A percentile compares a stretch with the other conserved stretches of the same genome.
These are phyloP conservation scores for Polymixis flavicincta DNA, from an alignment of 2,888 invertebrate genomes.

Conservation along the genomic window DNA sequence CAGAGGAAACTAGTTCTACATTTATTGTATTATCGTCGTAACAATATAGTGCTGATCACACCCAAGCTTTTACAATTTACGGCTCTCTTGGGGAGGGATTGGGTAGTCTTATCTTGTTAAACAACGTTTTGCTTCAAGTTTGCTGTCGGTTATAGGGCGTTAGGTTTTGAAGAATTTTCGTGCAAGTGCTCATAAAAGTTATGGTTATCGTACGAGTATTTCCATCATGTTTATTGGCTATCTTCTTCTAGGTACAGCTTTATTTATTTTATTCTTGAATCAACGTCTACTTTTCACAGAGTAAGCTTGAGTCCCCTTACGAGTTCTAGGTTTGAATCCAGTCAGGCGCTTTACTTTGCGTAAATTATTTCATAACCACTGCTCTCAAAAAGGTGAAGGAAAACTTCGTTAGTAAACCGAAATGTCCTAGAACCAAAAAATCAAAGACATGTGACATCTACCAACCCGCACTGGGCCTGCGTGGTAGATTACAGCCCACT, in stretches of 20 bases:
- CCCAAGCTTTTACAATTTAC: constrained; percentile 7
- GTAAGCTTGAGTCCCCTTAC: too few species aligned
- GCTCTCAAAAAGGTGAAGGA: too few species aligned
- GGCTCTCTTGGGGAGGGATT: neutral
- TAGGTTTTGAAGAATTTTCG: neutral
- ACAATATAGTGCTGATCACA: constrained; percentile 21
- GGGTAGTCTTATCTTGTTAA: neutral
- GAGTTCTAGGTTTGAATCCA: too few species aligned
- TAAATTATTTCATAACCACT: too few species aligned
- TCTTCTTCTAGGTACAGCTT: neutral
- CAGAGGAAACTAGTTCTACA: neutral
- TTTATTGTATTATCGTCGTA: constrained; percentile 7
- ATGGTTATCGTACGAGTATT: neutral
- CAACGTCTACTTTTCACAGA: too few species aligned
- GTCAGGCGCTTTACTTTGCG: too few species aligned
- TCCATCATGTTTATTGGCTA: neutral
- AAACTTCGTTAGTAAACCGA: too few species aligned
- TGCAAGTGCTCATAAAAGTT: neutral
- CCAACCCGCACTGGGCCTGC: too few species aligned
- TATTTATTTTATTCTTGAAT: neutral
- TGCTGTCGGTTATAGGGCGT: neutral
- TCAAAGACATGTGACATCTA: too few species aligned
- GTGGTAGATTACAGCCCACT: too few species aligned
- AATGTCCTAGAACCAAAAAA: too few species aligned
- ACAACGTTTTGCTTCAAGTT: neutral